phyloP scores from a whole-genome alignment of 30 jellyfish, hydroid and myxozoan genomes.

The Pseudorhiza aurosa region DNA sequence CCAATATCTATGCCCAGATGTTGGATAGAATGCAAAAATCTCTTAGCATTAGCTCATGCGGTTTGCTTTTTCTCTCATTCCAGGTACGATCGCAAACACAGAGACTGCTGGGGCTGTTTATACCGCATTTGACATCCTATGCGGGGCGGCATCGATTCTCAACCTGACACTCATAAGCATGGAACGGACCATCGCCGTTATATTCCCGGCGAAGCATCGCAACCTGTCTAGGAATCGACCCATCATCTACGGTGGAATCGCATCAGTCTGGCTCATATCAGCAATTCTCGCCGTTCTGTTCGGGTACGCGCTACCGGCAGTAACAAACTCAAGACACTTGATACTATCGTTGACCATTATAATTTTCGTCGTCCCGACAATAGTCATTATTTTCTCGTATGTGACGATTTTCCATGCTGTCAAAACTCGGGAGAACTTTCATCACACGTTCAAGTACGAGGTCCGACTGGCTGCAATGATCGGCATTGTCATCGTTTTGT shows the following conservation, averaged over 20 bases:
- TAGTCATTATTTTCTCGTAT: slow-evolving; percentile 53
- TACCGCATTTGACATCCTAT: slow-evolving; percentile 68
- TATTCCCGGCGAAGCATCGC: slow-evolving; percentile 74
- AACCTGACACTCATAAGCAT: slow-evolving; percentile 67
- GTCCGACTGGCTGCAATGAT: slow-evolving; percentile 81
- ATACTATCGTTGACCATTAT: slow-evolving; percentile 33
- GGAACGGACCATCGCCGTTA: slow-evolving; percentile 70
- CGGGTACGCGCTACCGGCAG: slow-evolving; percentile 27
- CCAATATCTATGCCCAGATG: too few species aligned
- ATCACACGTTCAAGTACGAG: slow-evolving; percentile 58
- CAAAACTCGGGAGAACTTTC: slow-evolving; percentile 49
- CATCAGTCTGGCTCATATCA: slow-evolving; percentile 69
- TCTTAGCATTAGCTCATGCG: too few species aligned
- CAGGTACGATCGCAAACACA: slow-evolving; percentile 33
- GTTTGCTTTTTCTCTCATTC: not conserved
- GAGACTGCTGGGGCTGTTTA: slow-evolving; percentile 33
- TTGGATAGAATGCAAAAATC: too few species aligned
- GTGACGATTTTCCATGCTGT: slow-evolving; percentile 67
- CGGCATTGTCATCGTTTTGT: slow-evolving; percentile 75
- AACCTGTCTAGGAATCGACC: slow-evolving; percentile 65
- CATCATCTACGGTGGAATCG: slow-evolving; percentile 61
- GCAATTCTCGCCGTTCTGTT: slow-evolving; percentile 50
- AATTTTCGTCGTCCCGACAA: slow-evolving; percentile 66
- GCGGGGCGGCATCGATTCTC: slow-evolving; percentile 84
- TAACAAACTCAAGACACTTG: not conserved